Percentiles rank a stretch among this genome's conserved stretches.
Conservation (phyloP, 64 coral and sea anemone genomes). For the Actinia tenebrosa region DNA sequence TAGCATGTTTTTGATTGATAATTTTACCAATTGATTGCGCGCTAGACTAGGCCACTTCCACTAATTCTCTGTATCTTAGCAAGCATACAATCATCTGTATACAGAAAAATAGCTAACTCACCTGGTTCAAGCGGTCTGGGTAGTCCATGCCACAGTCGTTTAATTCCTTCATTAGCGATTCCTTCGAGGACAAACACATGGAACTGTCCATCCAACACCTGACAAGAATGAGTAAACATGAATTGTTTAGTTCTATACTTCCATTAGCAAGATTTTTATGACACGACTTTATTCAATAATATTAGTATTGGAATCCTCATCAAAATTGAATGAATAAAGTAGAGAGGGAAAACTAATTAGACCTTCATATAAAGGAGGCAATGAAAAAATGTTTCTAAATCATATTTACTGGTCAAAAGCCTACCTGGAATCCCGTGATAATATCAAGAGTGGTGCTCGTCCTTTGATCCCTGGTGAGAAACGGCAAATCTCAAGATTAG, state of each 20-base stretch:
- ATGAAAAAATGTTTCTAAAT: neutral
- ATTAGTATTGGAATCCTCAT: no score
- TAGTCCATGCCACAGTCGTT: slow-evolving; percentile 60
- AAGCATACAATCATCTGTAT: neutral
- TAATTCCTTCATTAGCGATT: slow-evolving; percentile 63
- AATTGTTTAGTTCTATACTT: neutral
- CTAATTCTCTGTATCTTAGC: neutral
- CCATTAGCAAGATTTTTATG: neutral
- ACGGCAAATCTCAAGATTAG: neutral
- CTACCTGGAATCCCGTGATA: slow-evolving; percentile 94
- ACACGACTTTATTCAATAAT: neutral
- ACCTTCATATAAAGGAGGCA: no score
- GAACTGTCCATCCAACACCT: slow-evolving; percentile 81
- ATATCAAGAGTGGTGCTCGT: slow-evolving; percentile 72
- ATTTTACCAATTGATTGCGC: neutral
- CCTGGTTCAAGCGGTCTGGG: slow-evolving; percentile 74
- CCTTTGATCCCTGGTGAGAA: slow-evolving; percentile 63
- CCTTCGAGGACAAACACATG: slow-evolving; percentile 97
- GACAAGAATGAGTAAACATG: neutral
- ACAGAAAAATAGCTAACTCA: neutral
- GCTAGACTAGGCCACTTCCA: neutral
- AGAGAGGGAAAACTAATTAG: no score
- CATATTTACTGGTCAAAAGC: neutral
- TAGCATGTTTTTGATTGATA: no score
- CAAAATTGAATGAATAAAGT: no score